Percentiles rank a stretch among this genome's conserved stretches.
Evolutionary conservation across 2,797 vertebrate species (phyloP).

Genomic region (Platalea minor): DNA sequence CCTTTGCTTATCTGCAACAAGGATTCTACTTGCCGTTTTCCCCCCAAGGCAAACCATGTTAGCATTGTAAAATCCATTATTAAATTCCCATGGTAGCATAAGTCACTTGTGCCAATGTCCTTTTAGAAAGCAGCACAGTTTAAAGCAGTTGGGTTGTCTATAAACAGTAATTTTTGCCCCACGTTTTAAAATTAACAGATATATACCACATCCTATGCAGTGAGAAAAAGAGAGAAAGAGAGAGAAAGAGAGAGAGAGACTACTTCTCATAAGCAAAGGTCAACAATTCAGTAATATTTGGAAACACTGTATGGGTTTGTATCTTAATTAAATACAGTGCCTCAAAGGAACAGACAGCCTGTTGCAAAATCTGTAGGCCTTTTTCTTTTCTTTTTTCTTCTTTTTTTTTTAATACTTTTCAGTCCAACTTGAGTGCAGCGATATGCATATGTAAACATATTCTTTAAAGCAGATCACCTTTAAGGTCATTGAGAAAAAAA

Average conservation of each 20-base stretch:
- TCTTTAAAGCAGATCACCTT: constrained; percentile 89
- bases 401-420: constrained; percentile 71
- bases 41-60: constrained; percentile 79
- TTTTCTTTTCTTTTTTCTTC: neutral
- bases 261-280: constrained; percentile 86
- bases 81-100: constrained; percentile 74
- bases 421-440: constrained; percentile 88
- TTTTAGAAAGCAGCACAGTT: constrained; percentile 81
- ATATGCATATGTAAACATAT: constrained; percentile 99
- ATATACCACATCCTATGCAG: constrained; percentile 83
- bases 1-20: constrained; percentile 87
- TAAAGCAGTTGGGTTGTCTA: constrained; percentile 78
- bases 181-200: constrained; percentile 82
- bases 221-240: constrained; percentile 69
- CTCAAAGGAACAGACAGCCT: constrained; percentile 77
- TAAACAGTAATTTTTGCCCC: constrained; percentile 83
- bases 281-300: constrained; percentile 81
- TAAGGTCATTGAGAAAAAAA: constrained; percentile 88
- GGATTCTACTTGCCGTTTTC: constrained; percentile 79
- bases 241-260: constrained; percentile 76
- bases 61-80: constrained; percentile 77
- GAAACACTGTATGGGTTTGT: constrained; percentile 74
- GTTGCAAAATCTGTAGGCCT: constrained; percentile 76
- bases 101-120: constrained; percentile 80
- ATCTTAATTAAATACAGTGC: constrained; percentile 75